Evolutionary conservation across 1,140 invertebrate genomes (phyloP), one percentile per base, ranked within the genome.

Genomic region (Sycophaga agraensis): DNA sequence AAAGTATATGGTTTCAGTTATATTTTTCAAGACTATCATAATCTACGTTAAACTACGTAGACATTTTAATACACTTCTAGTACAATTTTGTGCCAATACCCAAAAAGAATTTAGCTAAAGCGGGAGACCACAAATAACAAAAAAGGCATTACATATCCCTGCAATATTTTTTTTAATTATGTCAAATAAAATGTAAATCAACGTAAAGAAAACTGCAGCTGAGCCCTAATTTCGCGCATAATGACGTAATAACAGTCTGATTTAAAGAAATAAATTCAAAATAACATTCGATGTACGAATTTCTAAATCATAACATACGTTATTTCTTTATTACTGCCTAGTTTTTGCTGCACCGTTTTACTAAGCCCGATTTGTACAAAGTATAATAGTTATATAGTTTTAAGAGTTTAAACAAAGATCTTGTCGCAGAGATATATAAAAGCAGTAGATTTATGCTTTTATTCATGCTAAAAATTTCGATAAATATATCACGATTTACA

Each of bases 11-110:
- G 59, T 66, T 57, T 64, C 57, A 63, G 51, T 65, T 63, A 70
- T 57, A 56, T 50, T 39, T 31, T 43, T 64, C 59, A 26, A 65
- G 63, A 63, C 54, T 54, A 55, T 65, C 45, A 37, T 60, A 51
- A 28, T 66, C 59, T 59, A 4, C 48, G 48, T 59, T 55, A 8
- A 59, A 40, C 43, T 35, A 8, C 28, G 62, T 63, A 65, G 60
- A 66, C 74, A 68, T 73, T 71, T 66, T 51, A 40, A 50, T 54
- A 76, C 69, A 73, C 71, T 74, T 65, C 66, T 74, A 79, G 78
- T 80, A 80, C 77, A 80, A 80, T 67, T 65, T 70, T 76, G 78
- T 80, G 78, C 78, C 78, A 80, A 80, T 77, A 77, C 64, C 66
- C 65, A 62, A 72, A 55, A 64, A 67, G 75, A 74, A 75, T 69